A percentile compares a stretch with the other conserved stretches of the same genome.
Conservation (phyloP, 2,888 invertebrate genomes). For the Leucophora obtusa region DNA sequence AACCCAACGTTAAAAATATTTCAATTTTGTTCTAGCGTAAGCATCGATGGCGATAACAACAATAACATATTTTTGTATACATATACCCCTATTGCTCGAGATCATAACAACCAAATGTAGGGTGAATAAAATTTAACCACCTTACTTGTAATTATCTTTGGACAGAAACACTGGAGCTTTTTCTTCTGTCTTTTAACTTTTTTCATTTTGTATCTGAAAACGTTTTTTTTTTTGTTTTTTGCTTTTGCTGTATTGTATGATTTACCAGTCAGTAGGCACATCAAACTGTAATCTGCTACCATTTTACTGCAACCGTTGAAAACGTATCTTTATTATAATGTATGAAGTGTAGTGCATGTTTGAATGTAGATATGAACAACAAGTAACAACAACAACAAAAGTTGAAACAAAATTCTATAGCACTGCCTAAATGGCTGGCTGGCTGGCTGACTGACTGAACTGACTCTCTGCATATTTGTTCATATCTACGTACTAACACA, state of each 20-base stretch:
- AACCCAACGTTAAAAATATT: too few species aligned
- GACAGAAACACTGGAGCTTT: slow-evolving; percentile 33
- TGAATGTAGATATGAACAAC: slow-evolving; percentile 13
- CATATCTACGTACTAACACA: slow-evolving; percentile 28
- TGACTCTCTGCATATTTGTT: slow-evolving; percentile 27
- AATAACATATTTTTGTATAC: too few species aligned
- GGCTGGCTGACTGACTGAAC: slow-evolving; percentile 24
- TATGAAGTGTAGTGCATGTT: slow-evolving; percentile 5
- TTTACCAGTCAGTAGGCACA: slow-evolving; percentile 66
- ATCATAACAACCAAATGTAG: slow-evolving; percentile 26
- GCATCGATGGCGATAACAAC: too few species aligned
- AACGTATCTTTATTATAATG: slow-evolving; percentile 60
- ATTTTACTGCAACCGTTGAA: slow-evolving; percentile 66
- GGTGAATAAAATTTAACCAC: slow-evolving; percentile 26
- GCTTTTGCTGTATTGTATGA: slow-evolving; percentile 46
- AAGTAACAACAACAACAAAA: neutral
- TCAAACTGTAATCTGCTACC: slow-evolving; percentile 67
- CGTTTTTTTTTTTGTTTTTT: slow-evolving; percentile 35
- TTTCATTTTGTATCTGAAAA: slow-evolving; percentile 31
- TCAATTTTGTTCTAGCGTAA: too few species aligned
- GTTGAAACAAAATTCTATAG: slow-evolving; percentile 48
- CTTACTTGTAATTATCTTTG: slow-evolving; percentile 53
- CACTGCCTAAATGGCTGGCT: slow-evolving; percentile 18
- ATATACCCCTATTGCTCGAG: too few species aligned
- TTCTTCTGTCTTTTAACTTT: slow-evolving; percentile 24